phyloP scores from a whole-genome alignment of 2,113 vertebrate species.

The Acrocephalus kingi region DNA sequence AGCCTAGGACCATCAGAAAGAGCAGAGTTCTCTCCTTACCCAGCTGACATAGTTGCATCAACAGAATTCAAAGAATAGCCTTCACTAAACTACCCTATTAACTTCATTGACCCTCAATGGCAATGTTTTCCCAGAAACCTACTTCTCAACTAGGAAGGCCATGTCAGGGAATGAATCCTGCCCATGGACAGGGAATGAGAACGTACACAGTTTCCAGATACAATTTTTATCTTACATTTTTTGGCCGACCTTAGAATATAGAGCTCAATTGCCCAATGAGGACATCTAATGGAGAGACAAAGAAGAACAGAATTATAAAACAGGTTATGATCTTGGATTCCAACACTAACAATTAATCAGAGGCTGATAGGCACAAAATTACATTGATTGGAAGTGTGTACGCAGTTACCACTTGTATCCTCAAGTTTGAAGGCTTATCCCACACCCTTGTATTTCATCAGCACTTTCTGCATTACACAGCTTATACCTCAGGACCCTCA shows the following conservation, averaged over 20 bases:
- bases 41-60: neutral
- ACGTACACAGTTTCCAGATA: neutral
- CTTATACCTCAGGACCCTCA: neutral
- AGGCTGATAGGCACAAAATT: neutral
- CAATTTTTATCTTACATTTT: neutral
- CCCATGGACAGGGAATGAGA: neutral
- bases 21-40: neutral
- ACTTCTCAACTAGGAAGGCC: neutral
- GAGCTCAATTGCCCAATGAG: constrained; percentile 39
- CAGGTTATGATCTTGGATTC: neutral
- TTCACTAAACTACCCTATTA: constrained; percentile 13
- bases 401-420: neutral
- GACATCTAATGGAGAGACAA: constrained; percentile 60
- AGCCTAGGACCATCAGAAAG: neutral
- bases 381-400: neutral
- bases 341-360: neutral
- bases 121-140: neutral
- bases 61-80: neutral
- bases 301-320: neutral
- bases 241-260: neutral
- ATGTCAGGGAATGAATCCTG: neutral
- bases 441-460: neutral
- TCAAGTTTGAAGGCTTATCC: neutral
- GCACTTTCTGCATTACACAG: neutral
- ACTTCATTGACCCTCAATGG: neutral